Evolutionary conservation across 2,888 invertebrate species (phyloP), one percentile per base, ranked within the genome.

Genomic region (Epinotia demarniana): DNA sequence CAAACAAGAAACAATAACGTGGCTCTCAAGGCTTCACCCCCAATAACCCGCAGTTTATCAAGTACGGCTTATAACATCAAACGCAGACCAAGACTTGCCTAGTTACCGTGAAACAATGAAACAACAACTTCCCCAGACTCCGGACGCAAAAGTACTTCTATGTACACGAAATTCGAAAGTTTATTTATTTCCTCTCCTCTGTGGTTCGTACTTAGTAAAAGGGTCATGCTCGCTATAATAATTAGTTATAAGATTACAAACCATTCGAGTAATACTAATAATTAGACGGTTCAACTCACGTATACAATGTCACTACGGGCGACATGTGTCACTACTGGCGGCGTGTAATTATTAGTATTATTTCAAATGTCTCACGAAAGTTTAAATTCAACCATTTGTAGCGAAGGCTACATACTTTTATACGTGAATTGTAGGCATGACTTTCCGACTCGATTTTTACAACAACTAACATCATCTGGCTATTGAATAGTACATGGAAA

Each of bases 21-120:
- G 19, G 11, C 53, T 49, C 55, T 49, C 63, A 53, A 74, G 53
- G 57, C 5, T 19, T 63, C 43, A 33, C 61, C 27, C 49, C 63
- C 27, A 57, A 57, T 69, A 74, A 63, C 19, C 53, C 64, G 19
- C 58, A 60, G 60, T 75, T 75, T 67, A 67, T 72, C 67, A 62
- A 72, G 61, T 46, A 75, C 75, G 66, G 75, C 66, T 71, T 71
- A 57, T 60, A 67, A 67, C 66, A 72, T 72, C 71, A 75, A 61
- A 72, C 67, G 27, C 67, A 75, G 75, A 61, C 55, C 61, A 18
- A 46, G 49, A 6, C 63, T 53, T 39, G 70, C 49, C 49, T 75
- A 75, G 66, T 73, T 19, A 23, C 55, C 27, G 39, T 18, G 66
- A 71, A 75, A 71, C 70, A 71, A 71, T 61, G 60, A 46, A 63